A percentile compares a stretch with the other conserved stretches of the same genome.
Evolutionary conservation across 2,113 vertebrate genomes (phyloP).

Genomic region (Petrocephalus microphthalmus): DNA sequence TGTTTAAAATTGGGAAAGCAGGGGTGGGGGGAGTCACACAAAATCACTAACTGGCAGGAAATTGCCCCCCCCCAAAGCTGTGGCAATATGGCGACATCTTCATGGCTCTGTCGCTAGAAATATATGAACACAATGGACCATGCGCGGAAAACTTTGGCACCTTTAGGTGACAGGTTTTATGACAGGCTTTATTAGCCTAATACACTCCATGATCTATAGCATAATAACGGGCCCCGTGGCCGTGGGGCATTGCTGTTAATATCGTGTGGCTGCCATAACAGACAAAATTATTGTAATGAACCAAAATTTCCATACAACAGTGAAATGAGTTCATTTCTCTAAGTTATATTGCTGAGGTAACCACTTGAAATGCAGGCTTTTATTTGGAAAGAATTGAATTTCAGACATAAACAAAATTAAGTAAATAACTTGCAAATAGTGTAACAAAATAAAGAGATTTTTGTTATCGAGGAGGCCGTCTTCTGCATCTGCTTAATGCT

Average conservation of each 20-base stretch:
- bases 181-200: conserved; percentile 69
- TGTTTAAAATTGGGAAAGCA: conserved; percentile 16
- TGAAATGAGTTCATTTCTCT: conserved; percentile 76
- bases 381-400: conserved; percentile 64
- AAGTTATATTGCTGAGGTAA: conserved; percentile 64
- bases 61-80: conserved; percentile 39
- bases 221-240: conserved; percentile 67
- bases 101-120: conserved; percentile 49
- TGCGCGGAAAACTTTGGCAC: conserved; percentile 57
- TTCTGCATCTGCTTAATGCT: conserved; percentile 30
- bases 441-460: conserved; percentile 62
- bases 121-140: conserved; percentile 56
- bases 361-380: conserved; percentile 64
- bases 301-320: conserved; percentile 71
- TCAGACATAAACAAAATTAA: conserved; percentile 64
- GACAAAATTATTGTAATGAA: conserved; percentile 75
- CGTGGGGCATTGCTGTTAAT: conserved; percentile 69
- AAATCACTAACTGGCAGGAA: conserved; percentile 43
- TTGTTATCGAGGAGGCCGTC: conserved; percentile 57
- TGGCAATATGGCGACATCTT: conserved; percentile 44
- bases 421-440: conserved; percentile 51
- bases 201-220: conserved; percentile 73
- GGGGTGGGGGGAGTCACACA: conserved; percentile 22
- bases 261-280: conserved; percentile 62
- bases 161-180: conserved; percentile 69